These are phyloP conservation scores for Varanus komodoensis DNA, from an alignment of 2,113 vertebrate genomes.

Conservation along the genomic window DNA sequence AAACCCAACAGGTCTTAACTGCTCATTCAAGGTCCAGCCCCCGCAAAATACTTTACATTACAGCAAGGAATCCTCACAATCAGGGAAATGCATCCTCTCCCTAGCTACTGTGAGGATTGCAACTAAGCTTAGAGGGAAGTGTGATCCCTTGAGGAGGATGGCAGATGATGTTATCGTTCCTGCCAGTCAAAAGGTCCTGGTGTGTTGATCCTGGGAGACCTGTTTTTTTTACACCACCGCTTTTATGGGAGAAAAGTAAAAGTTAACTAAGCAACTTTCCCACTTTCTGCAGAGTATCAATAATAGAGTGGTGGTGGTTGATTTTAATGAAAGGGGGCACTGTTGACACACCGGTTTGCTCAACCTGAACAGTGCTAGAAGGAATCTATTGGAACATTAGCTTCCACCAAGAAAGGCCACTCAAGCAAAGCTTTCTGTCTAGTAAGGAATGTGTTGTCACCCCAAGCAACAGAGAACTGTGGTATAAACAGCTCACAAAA, in stretches of 20 bases:
- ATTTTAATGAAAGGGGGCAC: conserved; percentile 19
- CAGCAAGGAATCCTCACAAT: no score
- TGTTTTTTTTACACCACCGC: no score
- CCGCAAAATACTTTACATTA: no score
- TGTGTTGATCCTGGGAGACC: no score
- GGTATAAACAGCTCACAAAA: background rate
- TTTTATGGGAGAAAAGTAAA: background rate
- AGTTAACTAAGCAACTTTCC: background rate
- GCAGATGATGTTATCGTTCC: no score
- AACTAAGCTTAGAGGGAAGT: no score
- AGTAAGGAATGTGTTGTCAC: conserved; percentile 16
- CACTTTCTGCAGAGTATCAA: background rate
- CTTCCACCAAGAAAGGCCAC: background rate
- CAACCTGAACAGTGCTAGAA: conserved; percentile 25
- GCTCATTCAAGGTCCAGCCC: no score
- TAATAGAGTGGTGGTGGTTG: background rate
- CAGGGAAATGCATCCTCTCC: no score
- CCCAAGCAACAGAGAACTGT: conserved; percentile 21
- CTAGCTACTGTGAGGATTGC: no score
- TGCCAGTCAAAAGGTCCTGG: no score
- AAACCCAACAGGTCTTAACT: no score
- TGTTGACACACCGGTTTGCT: background rate
- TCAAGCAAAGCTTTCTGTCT: background rate
- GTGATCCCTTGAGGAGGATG: no score
- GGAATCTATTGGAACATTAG: background rate